Evolutionary conservation across 1,140 invertebrate species (phyloP).

Genomic region (Drosophila repleta): DNA sequence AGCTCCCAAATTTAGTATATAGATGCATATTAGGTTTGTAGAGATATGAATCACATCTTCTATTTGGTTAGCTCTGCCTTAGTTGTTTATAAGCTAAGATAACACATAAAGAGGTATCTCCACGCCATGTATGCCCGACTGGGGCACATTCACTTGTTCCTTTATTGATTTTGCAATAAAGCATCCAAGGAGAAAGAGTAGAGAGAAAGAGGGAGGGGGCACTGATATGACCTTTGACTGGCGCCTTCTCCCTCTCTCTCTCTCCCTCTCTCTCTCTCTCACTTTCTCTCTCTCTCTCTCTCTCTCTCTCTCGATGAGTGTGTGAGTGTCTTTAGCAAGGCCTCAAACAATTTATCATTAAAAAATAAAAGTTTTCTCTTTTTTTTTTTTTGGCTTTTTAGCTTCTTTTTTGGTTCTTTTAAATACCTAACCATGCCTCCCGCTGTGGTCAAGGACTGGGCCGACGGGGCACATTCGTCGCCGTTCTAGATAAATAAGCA

Average conservation of each 20-base stretch:
- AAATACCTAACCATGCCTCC: constrained; percentile 14
- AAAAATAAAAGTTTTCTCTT: constrained; percentile 68
- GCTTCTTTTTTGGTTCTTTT: background rate
- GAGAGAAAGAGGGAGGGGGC: background rate
- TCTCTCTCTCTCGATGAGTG: constrained; percentile 6
- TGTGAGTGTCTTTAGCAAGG: background rate
- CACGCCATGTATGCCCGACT: no score
- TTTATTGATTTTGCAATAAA: constrained; percentile 49
- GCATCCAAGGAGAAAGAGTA: background rate
- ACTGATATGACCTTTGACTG: constrained; percentile 53
- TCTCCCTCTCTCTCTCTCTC: constrained; percentile 11
- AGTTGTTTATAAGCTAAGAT: no score
- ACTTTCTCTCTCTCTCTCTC: constrained; percentile 2
- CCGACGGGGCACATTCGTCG: constrained; percentile 62
- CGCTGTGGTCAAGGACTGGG: constrained; percentile 65
- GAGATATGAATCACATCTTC: no score
- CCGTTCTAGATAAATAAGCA: constrained; percentile 83
- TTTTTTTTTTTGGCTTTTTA: constrained; percentile 45
- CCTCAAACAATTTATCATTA: constrained; percentile 46
- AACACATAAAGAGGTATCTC: no score
- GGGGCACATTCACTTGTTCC: no score
- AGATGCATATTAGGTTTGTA: no score
- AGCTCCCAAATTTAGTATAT: no score
- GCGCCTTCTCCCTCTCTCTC: constrained; percentile 45
- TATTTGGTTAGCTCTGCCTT: no score